Percentiles rank a stretch among this genome's conserved stretches.
phyloP scores from a whole-genome alignment of 2,888 invertebrate genomes.

The Pterostichus niger region DNA sequence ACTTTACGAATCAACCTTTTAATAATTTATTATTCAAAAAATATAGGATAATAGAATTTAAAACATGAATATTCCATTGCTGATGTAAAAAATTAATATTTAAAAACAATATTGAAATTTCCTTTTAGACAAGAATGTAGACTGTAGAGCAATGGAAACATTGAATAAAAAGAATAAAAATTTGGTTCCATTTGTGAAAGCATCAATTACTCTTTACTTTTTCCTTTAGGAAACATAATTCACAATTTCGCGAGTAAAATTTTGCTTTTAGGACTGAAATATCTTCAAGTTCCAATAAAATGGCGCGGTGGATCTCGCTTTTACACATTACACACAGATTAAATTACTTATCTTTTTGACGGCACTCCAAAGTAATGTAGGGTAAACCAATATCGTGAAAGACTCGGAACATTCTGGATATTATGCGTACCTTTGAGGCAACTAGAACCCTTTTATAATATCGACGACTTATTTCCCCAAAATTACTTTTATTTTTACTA shows the following conservation, averaged over 20 bases:
- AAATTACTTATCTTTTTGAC: conserved; percentile 61
- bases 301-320: conserved; percentile 38
- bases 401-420: conserved; percentile 11
- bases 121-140: not conserved
- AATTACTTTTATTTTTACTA: conserved; percentile 22
- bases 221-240: conserved; percentile 56
- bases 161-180: conserved; percentile 27
- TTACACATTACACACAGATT: conserved; percentile 49
- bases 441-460: conserved; percentile 17
- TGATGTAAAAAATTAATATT: conserved; percentile 4
- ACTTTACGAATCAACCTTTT: too few relatives aligned
- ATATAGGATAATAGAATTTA: too few relatives aligned
- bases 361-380: conserved; percentile 63
- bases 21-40: too few relatives aligned
- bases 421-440: conserved; percentile 29
- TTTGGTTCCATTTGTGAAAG: conserved; percentile 33
- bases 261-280: conserved; percentile 43
- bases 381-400: conserved; percentile 62
- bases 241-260: conserved; percentile 37
- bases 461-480: conserved; percentile 13
- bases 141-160: not conserved
- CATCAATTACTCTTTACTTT: conserved; percentile 45
- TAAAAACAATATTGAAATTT: conserved; percentile 35
- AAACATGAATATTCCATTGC: not conserved
- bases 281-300: conserved; percentile 56